Conservation (phyloP, 2,113 vertebrate species). For the Galemys pyrenaicus region DNA sequence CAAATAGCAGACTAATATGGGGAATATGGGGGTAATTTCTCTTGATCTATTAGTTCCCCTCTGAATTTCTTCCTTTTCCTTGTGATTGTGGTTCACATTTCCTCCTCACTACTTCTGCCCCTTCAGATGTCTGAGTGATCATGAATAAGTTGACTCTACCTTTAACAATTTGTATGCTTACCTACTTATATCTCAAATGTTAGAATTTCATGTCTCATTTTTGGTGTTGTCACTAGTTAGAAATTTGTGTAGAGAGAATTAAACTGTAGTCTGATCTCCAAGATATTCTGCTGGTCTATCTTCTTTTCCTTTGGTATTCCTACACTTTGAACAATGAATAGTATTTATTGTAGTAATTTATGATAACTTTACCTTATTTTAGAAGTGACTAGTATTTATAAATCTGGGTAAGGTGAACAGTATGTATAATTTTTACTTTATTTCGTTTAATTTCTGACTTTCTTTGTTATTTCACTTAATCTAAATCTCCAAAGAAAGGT, state of each 20-base stretch:
- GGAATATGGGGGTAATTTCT: not conserved
- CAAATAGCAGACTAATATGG: not conserved
- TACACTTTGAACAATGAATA: not conserved
- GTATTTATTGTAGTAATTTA: not conserved
- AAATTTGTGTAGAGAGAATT: not conserved
- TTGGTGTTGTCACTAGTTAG: not conserved
- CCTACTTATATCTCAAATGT: not conserved
- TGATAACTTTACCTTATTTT: not conserved
- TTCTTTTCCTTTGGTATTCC: not conserved
- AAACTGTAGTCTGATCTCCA: not conserved
- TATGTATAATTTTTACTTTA: not conserved
- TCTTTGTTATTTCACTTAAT: not conserved
- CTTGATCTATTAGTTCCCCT: not conserved
- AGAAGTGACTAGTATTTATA: not conserved
- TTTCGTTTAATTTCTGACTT: not conserved
- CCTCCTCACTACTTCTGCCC: not conserved
- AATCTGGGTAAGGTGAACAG: not conserved
- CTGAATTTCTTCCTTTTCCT: not conserved
- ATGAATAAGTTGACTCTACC: not conserved
- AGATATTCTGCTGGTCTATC: not conserved
- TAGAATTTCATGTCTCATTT: not conserved
- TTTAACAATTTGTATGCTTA: not conserved
- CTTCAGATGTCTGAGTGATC: not conserved
- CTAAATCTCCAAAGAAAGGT: not conserved
- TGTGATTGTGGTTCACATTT: not conserved